These are phyloP conservation scores for Atherix ibis DNA, from an alignment of 2,888 invertebrate genomes.

Conservation along the genomic window DNA sequence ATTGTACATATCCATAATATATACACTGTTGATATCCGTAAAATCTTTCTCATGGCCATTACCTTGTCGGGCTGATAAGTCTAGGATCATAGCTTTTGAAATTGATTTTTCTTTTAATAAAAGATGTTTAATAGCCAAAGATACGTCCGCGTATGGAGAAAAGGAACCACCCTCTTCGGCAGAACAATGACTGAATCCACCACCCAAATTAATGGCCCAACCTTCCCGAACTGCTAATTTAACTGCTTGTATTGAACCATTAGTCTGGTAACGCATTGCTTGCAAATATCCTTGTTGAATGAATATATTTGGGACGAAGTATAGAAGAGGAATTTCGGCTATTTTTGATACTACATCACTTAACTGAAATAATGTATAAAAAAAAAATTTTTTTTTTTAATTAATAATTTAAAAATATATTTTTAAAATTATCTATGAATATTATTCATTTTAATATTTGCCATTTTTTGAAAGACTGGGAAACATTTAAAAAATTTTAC, in stretches of 20 bases:
- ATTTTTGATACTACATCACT: slow-evolving; percentile 56
- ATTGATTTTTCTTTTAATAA: slow-evolving; percentile 36
- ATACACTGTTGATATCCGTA: slow-evolving; percentile 46
- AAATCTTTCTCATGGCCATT: slow-evolving; percentile 71
- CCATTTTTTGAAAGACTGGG: no score
- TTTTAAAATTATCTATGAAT: no score
- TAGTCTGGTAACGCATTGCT: slow-evolving; percentile 60
- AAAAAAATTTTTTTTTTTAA: slow-evolving; percentile 8
- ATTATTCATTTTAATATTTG: no score
- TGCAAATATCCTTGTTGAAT: slow-evolving; percentile 53
- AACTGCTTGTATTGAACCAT: slow-evolving; percentile 61
- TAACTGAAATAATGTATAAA: slow-evolving; percentile 39
- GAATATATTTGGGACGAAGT: slow-evolving; percentile 52
- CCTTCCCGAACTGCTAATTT: slow-evolving; percentile 59
- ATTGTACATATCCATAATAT: slow-evolving; percentile 71
- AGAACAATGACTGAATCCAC: slow-evolving; percentile 74
- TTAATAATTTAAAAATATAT: slow-evolving; percentile 30
- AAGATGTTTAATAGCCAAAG: slow-evolving; percentile 50
- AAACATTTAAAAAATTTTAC: no score
- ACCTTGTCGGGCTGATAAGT: slow-evolving; percentile 79
- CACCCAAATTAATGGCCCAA: slow-evolving; percentile 75
- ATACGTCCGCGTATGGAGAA: slow-evolving; percentile 72
- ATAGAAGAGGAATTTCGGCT: slow-evolving; percentile 54
- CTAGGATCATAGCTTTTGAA: slow-evolving; percentile 61
- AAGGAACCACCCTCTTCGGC: slow-evolving; percentile 57